A percentile compares a stretch with the other conserved stretches of the same genome.
These are phyloP conservation scores for Sitta europaea DNA, from an alignment of 2,113 vertebrate species.

Conservation along the genomic window DNA sequence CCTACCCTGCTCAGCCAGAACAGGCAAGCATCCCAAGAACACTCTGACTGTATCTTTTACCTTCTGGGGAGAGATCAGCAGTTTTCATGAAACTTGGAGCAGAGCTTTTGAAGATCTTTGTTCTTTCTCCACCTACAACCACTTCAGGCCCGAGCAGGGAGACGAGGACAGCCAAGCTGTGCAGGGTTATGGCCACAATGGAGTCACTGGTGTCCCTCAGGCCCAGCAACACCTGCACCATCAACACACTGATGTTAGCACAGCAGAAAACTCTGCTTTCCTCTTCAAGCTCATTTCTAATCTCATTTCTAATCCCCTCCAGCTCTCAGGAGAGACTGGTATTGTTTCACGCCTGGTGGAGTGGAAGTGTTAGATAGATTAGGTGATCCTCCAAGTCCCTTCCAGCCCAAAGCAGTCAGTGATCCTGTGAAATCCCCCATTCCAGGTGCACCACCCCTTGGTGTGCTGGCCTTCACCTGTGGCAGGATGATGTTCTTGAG, in stretches of 20 bases:
- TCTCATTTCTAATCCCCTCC: background rate
- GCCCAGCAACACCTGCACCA: slow-evolving; percentile 86
- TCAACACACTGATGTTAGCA: background rate
- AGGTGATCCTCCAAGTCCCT: background rate
- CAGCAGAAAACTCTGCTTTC: background rate
- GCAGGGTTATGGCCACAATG: slow-evolving; percentile 89
- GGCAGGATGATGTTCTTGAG: slow-evolving; percentile 90
- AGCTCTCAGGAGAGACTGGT: background rate
- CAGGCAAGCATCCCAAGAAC: background rate
- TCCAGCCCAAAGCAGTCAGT: background rate
- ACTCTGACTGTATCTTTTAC: slow-evolving; percentile 62
- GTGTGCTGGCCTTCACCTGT: slow-evolving; percentile 76
- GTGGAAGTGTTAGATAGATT: background rate
- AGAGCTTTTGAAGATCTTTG: slow-evolving; percentile 93
- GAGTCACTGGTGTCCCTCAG: slow-evolving; percentile 89
- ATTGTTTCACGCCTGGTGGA: background rate
- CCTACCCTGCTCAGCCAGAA: background rate
- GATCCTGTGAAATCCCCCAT: background rate
- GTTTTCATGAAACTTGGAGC: slow-evolving; percentile 91
- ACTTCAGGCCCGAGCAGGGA: slow-evolving; percentile 93
- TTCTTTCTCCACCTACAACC: slow-evolving; percentile 92
- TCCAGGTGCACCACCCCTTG: rapidly evolving
- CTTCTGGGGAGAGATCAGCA: slow-evolving; percentile 85
- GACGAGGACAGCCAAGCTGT: slow-evolving; percentile 89
- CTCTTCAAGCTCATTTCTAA: background rate